Evolutionary conservation across 2,888 invertebrate genomes (phyloP).

Genomic region (Palloptera scutellata): DNA sequence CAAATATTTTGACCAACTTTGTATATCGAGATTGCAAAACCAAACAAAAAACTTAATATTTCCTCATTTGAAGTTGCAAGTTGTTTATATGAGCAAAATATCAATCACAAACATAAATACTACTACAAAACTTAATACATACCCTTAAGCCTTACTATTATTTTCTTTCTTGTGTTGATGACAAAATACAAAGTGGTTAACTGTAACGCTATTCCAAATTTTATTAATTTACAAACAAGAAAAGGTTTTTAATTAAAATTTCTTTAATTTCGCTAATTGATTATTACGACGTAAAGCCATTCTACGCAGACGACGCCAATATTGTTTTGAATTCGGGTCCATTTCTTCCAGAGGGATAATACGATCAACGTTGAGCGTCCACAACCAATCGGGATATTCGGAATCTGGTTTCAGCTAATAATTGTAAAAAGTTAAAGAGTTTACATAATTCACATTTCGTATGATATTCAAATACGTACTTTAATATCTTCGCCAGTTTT

Average conservation of each 20-base stretch:
- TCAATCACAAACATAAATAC: too few relatives aligned
- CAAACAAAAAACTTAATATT: too few relatives aligned
- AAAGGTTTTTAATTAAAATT: slow-evolving; percentile 65
- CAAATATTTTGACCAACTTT: too few relatives aligned
- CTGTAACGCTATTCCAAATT: not conserved
- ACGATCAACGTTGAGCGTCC: slow-evolving; percentile 75
- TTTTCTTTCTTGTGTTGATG: too few relatives aligned
- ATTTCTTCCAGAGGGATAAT: slow-evolving; percentile 75
- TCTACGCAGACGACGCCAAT: slow-evolving; percentile 80
- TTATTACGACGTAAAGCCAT: slow-evolving; percentile 73
- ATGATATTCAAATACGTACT: slow-evolving; percentile 53
- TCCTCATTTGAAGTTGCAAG: too few relatives aligned
- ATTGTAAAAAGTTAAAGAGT: not conserved
- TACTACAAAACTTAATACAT: too few relatives aligned
- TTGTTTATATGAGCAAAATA: too few relatives aligned
- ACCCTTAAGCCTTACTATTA: too few relatives aligned
- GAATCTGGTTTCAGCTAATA: slow-evolving; percentile 71
- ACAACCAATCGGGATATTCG: slow-evolving; percentile 94
- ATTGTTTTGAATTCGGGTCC: slow-evolving; percentile 80
- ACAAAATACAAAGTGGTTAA: not conserved
- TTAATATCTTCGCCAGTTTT: slow-evolving; percentile 83
- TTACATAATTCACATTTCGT: not conserved
- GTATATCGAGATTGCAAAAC: too few relatives aligned
- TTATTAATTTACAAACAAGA: not conserved
- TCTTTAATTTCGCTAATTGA: slow-evolving; percentile 69